Base-by-base conservation (phyloP, 2,888 invertebrate species). In the Altica lythri region DNA sequence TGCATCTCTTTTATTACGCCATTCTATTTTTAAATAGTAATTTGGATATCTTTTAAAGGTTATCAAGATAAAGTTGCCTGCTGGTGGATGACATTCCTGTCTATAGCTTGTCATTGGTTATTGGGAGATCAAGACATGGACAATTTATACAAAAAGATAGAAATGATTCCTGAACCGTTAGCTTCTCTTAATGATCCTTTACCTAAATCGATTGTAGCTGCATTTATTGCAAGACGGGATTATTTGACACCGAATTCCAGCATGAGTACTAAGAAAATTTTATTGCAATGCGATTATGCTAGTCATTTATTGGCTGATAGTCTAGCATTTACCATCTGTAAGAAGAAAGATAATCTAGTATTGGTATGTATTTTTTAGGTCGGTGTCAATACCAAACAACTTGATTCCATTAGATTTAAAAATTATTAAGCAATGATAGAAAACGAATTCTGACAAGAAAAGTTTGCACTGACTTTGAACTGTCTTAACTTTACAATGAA, bases 41-140 rank as follows among this genome's bases (percentile, higher is more conserved):
- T 10, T 16, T 6, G 19, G 16, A 12, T 14, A 22, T 29, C 35
- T 40, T 52, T 58, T 59, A 10, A 55, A 87, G 86, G 82, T 57
- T 84, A 83, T 66, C 86, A 86, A 73, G 94, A 94, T 75, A 87
- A 88, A 30, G 85, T 92, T 38, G 87, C 91, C 66, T 83, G 87
- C 61, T 95, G 95, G 95, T 96, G 95, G 95, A 88, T 90, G 1
- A 86, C 86, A 62, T 83, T 94, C 3, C 83, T 94, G 17, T 88
- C 83, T 49, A 84, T 87, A 68, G 81, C 90, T 64, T 86, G 88
- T 3, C 85, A 87, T 50, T 92, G 92, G 90, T 78, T 95, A 54
- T 77, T 91, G 4, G 93, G 91, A 0, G 93, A 95, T 66, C 93
- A 95, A 64, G 80, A 81, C 18, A 82, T 84, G 53, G 85, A 86